Evolutionary conservation across 2,888 invertebrate genomes (phyloP).

Genomic region (Stenchaetothrips biformis): DNA sequence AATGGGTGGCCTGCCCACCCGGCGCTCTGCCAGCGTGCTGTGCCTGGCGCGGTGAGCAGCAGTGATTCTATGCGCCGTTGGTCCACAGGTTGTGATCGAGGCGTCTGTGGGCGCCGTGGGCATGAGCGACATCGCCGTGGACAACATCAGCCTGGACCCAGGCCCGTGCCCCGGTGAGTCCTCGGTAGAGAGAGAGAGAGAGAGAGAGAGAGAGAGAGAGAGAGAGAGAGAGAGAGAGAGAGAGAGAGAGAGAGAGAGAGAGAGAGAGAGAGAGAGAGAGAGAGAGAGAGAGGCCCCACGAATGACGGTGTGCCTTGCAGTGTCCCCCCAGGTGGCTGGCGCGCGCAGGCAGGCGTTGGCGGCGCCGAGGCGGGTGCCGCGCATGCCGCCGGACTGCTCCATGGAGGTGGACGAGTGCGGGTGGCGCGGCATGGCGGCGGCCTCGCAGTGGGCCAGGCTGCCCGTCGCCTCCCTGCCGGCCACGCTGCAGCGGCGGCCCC

Average conservation of each 20-base stretch:
- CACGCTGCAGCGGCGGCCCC: constrained; percentile 42
- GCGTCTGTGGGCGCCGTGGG: constrained; percentile 52
- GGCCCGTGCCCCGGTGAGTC: constrained; percentile 52
- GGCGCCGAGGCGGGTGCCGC: constrained; percentile 43
- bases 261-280: too few relatives aligned
- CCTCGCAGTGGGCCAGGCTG: constrained; percentile 43
- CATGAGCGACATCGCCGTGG: constrained; percentile 55
- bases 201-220: too few relatives aligned
- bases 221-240: too few relatives aligned
- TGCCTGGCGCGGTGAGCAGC: too few relatives aligned
- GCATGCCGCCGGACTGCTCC: constrained; percentile 49
- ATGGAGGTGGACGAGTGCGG: constrained; percentile 54
- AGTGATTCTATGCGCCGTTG: too few relatives aligned
- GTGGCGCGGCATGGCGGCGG: constrained; percentile 45
- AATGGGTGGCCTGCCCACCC: too few relatives aligned
- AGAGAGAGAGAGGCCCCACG: too few relatives aligned
- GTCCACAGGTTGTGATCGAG: constrained; percentile 50
- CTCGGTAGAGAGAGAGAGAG: too few relatives aligned
- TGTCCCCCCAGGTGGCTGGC: constrained; percentile 29
- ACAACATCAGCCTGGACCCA: constrained; percentile 52
- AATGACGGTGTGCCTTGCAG: too few relatives aligned
- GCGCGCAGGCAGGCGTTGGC: constrained; percentile 29
- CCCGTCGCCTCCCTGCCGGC: constrained; percentile 41
- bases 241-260: too few relatives aligned
- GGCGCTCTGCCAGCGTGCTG: constrained; percentile 32